A percentile compares a stretch with the other conserved stretches of the same genome.
phyloP scores from a whole-genome alignment of 1,140 invertebrate genomes.

The Holotrichia oblita region DNA sequence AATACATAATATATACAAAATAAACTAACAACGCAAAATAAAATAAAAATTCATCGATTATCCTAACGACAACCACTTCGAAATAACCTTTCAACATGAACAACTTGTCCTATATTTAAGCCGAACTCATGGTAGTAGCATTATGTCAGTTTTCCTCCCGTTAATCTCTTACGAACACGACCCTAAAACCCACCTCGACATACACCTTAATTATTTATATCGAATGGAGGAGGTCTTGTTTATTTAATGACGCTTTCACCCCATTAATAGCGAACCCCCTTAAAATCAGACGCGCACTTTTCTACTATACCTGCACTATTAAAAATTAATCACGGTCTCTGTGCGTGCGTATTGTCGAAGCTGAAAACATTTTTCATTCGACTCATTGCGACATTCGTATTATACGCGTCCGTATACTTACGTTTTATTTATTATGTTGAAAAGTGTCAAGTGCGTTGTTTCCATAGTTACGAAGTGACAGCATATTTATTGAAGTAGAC shows the following conservation, averaged over 20 bases:
- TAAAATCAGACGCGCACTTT: constrained; percentile 5
- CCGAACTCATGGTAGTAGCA: too few species aligned
- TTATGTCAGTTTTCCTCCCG: neutral
- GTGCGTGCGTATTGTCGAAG: neutral
- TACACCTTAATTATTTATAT: constrained; percentile 41
- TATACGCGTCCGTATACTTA: neutral
- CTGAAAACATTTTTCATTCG: constrained; percentile 35
- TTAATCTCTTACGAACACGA: neutral
- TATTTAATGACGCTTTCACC: constrained; percentile 43
- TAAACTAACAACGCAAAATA: constrained; percentile 13
- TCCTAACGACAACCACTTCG: too few species aligned
- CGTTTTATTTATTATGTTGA: neutral
- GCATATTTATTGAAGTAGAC: too few species aligned
- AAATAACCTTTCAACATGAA: too few species aligned
- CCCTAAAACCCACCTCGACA: constrained; percentile 22
- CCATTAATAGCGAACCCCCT: constrained; percentile 25
- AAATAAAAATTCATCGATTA: neutral
- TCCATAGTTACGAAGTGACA: too few species aligned
- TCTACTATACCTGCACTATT: constrained; percentile 19
- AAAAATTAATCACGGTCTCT: constrained; percentile 13
- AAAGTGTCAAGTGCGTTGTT: too few species aligned
- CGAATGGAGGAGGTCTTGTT: constrained; percentile 39
- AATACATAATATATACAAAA: constrained; percentile 10
- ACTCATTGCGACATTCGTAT: neutral
- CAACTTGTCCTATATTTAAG: too few species aligned